These are phyloP conservation scores for Cryptotis parvus DNA, from an alignment of 2,113 vertebrate species.

Conservation along the genomic window DNA sequence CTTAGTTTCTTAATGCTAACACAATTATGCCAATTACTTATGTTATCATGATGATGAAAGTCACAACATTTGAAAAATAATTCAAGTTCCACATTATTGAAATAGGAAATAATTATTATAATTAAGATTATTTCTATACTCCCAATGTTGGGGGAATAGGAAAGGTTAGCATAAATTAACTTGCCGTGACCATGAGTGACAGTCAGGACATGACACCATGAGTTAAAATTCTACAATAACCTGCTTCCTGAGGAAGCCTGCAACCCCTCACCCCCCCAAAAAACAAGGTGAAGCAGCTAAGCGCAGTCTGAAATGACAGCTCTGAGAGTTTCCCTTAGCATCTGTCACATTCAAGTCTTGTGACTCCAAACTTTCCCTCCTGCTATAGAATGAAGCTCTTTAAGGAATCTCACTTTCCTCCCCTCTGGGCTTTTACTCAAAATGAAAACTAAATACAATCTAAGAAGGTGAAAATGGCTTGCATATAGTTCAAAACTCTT, in stretches of 20 bases:
- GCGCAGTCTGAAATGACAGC: no score
- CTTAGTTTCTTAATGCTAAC: constrained; percentile 51
- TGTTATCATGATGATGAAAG: constrained; percentile 49
- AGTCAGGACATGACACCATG: background rate
- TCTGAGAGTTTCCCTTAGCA: no score
- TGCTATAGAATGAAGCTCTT: background rate
- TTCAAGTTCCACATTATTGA: constrained; percentile 13
- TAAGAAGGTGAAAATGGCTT: background rate
- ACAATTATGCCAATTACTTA: constrained; percentile 54
- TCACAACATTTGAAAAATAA: constrained; percentile 43
- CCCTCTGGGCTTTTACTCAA: background rate
- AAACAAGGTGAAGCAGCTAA: background rate
- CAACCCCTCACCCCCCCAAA: no score
- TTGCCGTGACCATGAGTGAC: background rate
- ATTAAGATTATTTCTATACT: constrained; percentile 27
- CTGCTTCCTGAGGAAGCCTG: background rate
- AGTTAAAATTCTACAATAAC: background rate
- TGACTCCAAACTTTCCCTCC: background rate
- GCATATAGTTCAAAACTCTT: background rate
- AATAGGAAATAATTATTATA: constrained; percentile 43
- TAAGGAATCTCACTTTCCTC: background rate
- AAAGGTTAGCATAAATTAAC: background rate
- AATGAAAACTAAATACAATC: background rate
- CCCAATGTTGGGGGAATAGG: background rate
- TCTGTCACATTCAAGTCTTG: no score